Evolutionary conservation across 2,113 vertebrate species (phyloP).

Genomic region (Speoplatyrhinus poulsoni): DNA sequence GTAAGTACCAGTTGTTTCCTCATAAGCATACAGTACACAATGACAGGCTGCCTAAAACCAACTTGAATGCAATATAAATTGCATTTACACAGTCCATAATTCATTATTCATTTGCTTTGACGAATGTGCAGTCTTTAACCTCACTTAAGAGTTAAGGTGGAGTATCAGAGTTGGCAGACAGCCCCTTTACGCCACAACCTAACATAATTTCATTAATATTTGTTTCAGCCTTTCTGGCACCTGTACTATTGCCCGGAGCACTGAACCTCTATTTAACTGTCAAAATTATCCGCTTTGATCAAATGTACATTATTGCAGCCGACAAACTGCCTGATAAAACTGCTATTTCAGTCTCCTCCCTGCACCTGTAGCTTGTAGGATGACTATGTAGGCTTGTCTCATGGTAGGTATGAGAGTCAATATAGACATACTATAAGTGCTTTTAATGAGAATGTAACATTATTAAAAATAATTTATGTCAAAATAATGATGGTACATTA

Average conservation of each 20-base stretch:
- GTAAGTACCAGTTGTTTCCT: slow-evolving; percentile 33
- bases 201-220: slow-evolving; percentile 46
- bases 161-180: slow-evolving; percentile 50
- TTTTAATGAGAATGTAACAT: background rate
- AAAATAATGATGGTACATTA: no score
- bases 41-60: background rate
- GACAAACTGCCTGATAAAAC: slow-evolving; percentile 45
- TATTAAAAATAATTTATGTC: no score
- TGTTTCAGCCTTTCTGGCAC: slow-evolving; percentile 46
- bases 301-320: slow-evolving; percentile 23
- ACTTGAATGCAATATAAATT: background rate
- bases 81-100: slow-evolving; percentile 10
- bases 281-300: slow-evolving; percentile 46
- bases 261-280: slow-evolving; percentile 61
- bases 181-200: slow-evolving; percentile 26
- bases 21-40: background rate
- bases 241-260: slow-evolving; percentile 41
- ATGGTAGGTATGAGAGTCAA: background rate
- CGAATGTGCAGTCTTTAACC: slow-evolving; percentile 43
- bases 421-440: slow-evolving; percentile 45
- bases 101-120: slow-evolving; percentile 15
- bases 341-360: slow-evolving; percentile 23
- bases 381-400: slow-evolving; percentile 27
- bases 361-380: slow-evolving; percentile 46
- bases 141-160: slow-evolving; percentile 32